Evolutionary conservation across 2,888 invertebrate genomes (phyloP), one percentile per base, ranked within the genome.

Genomic region (Athripsodes cinereus): DNA sequence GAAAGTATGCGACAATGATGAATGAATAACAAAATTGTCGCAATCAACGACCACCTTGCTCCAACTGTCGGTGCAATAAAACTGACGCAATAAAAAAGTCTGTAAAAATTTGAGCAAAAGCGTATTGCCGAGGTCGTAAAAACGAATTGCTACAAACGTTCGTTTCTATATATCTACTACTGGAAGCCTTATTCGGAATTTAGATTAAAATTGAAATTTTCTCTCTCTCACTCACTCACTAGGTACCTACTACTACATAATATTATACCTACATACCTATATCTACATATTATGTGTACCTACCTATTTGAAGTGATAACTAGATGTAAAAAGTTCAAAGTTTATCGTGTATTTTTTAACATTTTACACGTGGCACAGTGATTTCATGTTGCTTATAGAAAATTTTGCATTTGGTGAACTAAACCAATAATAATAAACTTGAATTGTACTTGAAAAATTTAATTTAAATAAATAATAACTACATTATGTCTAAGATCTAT

Each of bases 11-110:
- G 40, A 40, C 40, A 40, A 40, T 40, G 40, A 40, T 40, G 40
- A 40, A 40, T 16, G 40, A 40, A 13, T 40, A 40, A 16, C 22
- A 48, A 20, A 20, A 54, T 47, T 47, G 34, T 22, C 47, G 54
- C 55, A 50, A 55, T 55, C 55, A 55, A 49, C 49, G 49, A 26
- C 21, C 55, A 55, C 55, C 48, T 44, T 40, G 40, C 49, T 20
- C 44, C 40, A 13, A 22, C 19, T 35, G 50, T 55, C 55, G 21
- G 49, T 35, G 49, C 49, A 55, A 31, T 55, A 55, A 50, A 55
- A 26, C 49, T 19, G 18, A 20, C n/a, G 40, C 40, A 50, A 50
- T 55, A 55, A 50, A 55, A 40, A 50, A 55, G 35, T 31, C 35
- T 22, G 34, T 19, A 48, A 52, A 44, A 52, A 44, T 52, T 56